A percentile compares a stretch with the other conserved stretches of the same genome.
These are phyloP conservation scores for Sylvietta virens DNA, from an alignment of 2,113 vertebrate genomes.

Conservation along the genomic window DNA sequence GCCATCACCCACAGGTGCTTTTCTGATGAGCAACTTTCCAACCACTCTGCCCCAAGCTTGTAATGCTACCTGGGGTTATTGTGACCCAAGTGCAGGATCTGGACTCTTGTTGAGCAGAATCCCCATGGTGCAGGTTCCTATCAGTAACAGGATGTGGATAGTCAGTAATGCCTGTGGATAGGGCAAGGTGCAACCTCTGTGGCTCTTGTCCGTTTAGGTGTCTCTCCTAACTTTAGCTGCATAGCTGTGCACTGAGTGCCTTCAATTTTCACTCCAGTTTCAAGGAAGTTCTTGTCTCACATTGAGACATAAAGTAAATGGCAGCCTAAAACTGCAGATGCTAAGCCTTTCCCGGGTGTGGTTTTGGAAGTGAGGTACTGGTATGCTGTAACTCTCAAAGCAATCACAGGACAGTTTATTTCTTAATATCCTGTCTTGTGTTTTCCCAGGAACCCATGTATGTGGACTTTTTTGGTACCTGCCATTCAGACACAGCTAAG, in stretches of 20 bases:
- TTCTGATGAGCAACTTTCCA: not conserved
- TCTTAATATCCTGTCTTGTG: not conserved
- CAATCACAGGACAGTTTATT: not conserved
- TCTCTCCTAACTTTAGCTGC: not conserved
- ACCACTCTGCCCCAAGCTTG: not conserved
- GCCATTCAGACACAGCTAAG: slow-evolving; percentile 79
- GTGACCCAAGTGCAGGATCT: not conserved
- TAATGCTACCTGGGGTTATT: not conserved
- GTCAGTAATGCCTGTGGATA: not conserved
- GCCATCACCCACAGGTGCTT: not conserved
- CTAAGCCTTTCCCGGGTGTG: not conserved
- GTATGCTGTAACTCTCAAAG: not conserved
- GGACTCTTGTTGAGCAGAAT: not conserved
- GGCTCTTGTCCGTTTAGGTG: not conserved
- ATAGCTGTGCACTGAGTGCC: not conserved
- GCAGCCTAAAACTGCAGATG: not conserved
- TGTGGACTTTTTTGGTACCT: slow-evolving; percentile 89
- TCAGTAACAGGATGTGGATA: not conserved
- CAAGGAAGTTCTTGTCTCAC: not conserved
- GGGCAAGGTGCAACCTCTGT: not conserved
- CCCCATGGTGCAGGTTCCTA: not conserved
- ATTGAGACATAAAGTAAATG: not conserved
- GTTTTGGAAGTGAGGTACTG: not conserved
- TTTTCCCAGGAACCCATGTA: slow-evolving; percentile 81
- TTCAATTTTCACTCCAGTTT: not conserved